Evolutionary conservation across 2,113 vertebrate genomes (phyloP), one percentile per base, ranked within the genome.

Genomic region (Salvator merianae): DNA sequence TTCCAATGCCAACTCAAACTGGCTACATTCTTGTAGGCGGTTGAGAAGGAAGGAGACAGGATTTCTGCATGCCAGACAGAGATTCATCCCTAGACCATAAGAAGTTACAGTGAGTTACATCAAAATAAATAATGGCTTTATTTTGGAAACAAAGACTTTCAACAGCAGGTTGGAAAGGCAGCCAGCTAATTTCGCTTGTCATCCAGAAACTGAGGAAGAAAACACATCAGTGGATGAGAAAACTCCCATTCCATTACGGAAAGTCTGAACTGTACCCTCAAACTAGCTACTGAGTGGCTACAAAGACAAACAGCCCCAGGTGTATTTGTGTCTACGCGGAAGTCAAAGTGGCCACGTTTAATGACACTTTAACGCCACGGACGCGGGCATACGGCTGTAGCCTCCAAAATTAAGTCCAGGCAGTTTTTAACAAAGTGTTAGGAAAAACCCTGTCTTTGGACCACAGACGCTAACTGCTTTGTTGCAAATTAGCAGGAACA

Each of bases 21-120:
- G 99, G 91, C 97, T 98, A 86, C 97, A 97, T 91, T 99, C 98
- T 89, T 97, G 97, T 34, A 99, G 95, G 94, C 93, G 98, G 92
- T 97, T 97, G 12, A 99, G 91, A 93, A 97, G 94, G 69, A 94
- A 94, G 34, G 83, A 84, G 89, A 98, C 93, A 50, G 97, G 97
- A 5, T 69, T 89, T 69, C 95, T 90, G 34, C 97, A 87, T 0
- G 95, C 96, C 69, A 59, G 75, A 30, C 98, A 90, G 4, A 95
- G 93, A 89, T 96, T 96, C 47, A 91, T 91, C 43, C 96, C 98
- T 97, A 85, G 16, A 65, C 26, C 4, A n/a, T 12, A 76, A 36
- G 22, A 70, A 55, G 1, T 66, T 16, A 36, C 0, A 28, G n/a
- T 26, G 2, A 34, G 32, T 38, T 83, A n/a, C 24, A 69, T 13